Base-by-base conservation (phyloP, 2,888 invertebrate species). In the Rhingia campestris region DNA sequence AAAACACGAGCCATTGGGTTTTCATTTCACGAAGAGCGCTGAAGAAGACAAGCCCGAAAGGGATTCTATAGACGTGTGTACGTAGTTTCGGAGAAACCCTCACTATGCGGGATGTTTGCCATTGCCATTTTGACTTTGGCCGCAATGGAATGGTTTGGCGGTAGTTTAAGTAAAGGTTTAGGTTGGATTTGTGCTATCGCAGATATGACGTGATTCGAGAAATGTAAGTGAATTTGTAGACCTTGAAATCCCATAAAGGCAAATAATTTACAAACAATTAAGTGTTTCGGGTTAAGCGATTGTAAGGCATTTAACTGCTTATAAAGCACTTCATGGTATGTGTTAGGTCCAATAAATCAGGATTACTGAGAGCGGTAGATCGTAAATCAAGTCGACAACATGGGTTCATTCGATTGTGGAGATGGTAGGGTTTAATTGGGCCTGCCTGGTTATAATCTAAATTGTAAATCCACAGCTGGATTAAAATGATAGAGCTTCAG, bases 1-100 rank as follows among this genome's bases (percentile, higher is more conserved):
- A 79, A 79, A 79, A 74, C 74, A 74, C 74, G 73, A 80, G 69
- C 79, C 79, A 74, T 84, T 84, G 70, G 80, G 67, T 79, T 80
- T 84, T 79, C 80, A 84, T 84, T 84, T 74, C 74, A 10, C 30
- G 37, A 10, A 22, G 56, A 51, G 53, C 54, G 22, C 66, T 54
- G 53, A 49, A 41, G 69, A 64, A 45, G 49, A n/a, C 75, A 66
- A 47, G 35, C 66, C 77, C 54, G 47, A 47, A 81, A 70, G 70
- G 76, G 72, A 76, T 81, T 64, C 66, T 59, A 12, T 47, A 64
- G 58, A 63, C 54, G 53, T 58, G 51, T 14, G 39, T 39, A 32
- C 35, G 7, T 12, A 47, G 43, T 73, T 73, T 66, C 33, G 39
- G 45, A 32, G 41, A 75, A 51, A 30, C 45, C 22, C 22, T 22